Conservation (phyloP, 2,888 invertebrate genomes). For the Branchellion lobata region DNA sequence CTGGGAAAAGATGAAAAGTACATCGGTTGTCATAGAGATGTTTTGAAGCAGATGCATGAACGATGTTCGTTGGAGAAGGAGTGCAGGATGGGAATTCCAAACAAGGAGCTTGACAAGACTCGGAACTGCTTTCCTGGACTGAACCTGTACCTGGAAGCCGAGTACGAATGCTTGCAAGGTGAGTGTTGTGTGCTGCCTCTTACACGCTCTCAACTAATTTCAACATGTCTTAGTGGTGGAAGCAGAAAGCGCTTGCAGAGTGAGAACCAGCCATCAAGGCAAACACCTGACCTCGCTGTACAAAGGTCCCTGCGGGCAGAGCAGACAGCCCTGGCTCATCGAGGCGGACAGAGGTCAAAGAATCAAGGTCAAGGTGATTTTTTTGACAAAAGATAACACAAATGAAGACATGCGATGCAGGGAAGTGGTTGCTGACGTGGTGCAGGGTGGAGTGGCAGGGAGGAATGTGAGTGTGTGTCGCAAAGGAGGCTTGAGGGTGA, state of each 20-base stretch:
- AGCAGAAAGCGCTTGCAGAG: background rate
- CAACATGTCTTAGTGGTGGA: background rate
- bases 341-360: constrained; percentile 5
- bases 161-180: constrained; percentile 38
- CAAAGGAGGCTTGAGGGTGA: too few species aligned
- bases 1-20: background rate
- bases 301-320: background rate
- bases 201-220: background rate
- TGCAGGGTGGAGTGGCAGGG: background rate
- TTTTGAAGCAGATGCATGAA: background rate
- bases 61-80: background rate
- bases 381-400: background rate
- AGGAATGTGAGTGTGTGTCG: background rate
- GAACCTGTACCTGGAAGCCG: constrained; percentile 32
- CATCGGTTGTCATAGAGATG: background rate
- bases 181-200: background rate
- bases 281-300: constrained; percentile 13
- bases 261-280: background rate
- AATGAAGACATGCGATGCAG: background rate
- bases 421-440: background rate
- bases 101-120: background rate
- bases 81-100: background rate
- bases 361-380: background rate
- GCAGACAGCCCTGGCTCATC: background rate
- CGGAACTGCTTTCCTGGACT: constrained; percentile 4